Evolutionary conservation across 2,888 invertebrate species (phyloP), one percentile per base, ranked within the genome.

Genomic region (Xestoiulus laeticollis): DNA sequence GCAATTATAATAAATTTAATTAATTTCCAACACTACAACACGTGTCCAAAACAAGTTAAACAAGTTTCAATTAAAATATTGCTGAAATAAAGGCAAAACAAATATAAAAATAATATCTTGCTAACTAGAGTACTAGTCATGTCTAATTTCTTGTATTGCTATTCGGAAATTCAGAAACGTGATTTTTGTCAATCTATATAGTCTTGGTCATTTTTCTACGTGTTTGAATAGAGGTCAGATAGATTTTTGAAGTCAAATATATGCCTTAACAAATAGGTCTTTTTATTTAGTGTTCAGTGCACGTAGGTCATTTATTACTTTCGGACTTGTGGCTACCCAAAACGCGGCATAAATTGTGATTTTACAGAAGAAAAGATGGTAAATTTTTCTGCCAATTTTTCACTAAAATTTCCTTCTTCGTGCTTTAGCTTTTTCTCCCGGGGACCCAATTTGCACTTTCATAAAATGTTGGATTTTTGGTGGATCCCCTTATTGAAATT

Each of bases 361-460:
- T 68, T 68, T 68, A 19, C 68, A 68, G 68, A 26, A 68, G 68
- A 68, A 68, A 68, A 68, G 68, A 68, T 68, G 68, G 68, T 68
- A 68, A 68, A 68, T 68, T 68, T 68, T 68, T 26, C 68, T 26
- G 26, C 8, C 68, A 68, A 26, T 68, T 68, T 68, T 68, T 68
- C 68, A 68, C 68, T 68, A 68, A 68, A 68, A 68, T 68, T 68
- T 26, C 68, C 22, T 26, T 26, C 26, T 5, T 22, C 68, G 26
- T 68, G 68, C 68, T 8, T 2, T 5, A 26, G 68, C 1, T 68
- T 68, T 68, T 68, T 26, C 68, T 68, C 22, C 68, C 68, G 68
- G 68, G 68, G 22, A 68, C 68, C 68, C 68, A 68, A 68, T 68
- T 68, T 68, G 68, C 68, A 68, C 68, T 68, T 68, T 68, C 68